A percentile compares a stretch with the other conserved stretches of the same genome.
Evolutionary conservation across 2,113 vertebrate genomes (phyloP).

Genomic region (Cebidichthys violaceus): DNA sequence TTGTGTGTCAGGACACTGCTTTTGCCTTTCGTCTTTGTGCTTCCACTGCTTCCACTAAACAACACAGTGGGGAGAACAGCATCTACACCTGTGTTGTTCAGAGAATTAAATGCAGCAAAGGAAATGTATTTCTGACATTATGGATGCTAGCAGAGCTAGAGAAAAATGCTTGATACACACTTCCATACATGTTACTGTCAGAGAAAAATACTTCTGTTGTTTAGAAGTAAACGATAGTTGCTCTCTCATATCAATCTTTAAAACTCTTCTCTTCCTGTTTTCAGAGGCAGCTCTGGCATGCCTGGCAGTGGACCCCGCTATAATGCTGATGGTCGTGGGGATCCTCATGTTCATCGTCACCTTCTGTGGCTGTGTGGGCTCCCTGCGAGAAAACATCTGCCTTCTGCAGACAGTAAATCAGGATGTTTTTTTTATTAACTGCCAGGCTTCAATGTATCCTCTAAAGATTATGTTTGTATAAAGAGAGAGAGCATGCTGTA

Average conservation of each 20-base stretch:
- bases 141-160: not conserved
- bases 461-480: not conserved
- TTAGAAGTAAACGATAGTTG: not conserved
- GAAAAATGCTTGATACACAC: not conserved
- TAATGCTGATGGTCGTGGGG: slow-evolving; percentile 89
- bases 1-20: not conserved
- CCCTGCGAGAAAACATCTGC: slow-evolving; percentile 93
- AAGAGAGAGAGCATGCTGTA: not conserved
- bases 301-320: slow-evolving; percentile 89
- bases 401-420: slow-evolving; percentile 89
- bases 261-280: not conserved
- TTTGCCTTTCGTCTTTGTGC: not conserved
- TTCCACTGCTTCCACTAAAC: not conserved
- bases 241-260: not conserved
- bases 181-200: not conserved
- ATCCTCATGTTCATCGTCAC: slow-evolving; percentile 94
- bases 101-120: not conserved
- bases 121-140: not conserved
- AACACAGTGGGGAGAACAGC: not conserved
- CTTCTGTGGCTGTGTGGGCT: slow-evolving; percentile 95
- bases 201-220: not conserved
- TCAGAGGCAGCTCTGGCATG: slow-evolving; percentile 89
- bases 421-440: not conserved
- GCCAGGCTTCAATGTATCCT: not conserved
- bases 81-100: not conserved